phyloP scores from a whole-genome alignment of 2,113 vertebrate genomes.

The Baryphthengus martii region DNA sequence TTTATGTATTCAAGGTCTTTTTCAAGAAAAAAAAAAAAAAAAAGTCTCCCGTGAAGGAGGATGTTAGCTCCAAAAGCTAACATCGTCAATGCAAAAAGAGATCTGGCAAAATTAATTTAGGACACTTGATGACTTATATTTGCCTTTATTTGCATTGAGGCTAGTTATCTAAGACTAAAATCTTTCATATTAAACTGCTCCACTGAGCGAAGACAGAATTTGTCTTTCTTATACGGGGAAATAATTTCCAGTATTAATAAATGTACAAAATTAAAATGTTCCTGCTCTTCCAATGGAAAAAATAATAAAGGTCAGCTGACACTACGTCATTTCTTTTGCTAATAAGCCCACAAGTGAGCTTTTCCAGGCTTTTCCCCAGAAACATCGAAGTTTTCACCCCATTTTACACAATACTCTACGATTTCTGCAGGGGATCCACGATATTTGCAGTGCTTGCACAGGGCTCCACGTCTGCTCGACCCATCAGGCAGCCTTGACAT shows the following conservation, averaged over 20 bases:
- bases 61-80: not conserved
- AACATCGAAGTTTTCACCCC: not conserved
- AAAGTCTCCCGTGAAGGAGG: not conserved
- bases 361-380: not conserved
- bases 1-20: no score
- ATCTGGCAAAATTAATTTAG: not conserved
- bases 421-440: not conserved
- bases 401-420: not conserved
- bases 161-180: not conserved
- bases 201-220: not conserved
- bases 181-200: not conserved
- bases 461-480: not conserved
- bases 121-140: not conserved
- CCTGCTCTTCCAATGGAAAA: not conserved
- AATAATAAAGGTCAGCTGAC: not conserved
- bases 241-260: not conserved
- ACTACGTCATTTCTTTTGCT: not conserved
- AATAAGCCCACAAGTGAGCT: not conserved
- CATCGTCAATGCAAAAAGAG: not conserved
- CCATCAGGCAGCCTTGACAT: slow-evolving; percentile 29
- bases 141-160: not conserved
- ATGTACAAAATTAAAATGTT: not conserved
- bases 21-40: no score
- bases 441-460: not conserved
- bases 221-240: not conserved